A percentile compares a stretch with the other conserved stretches of the same genome.
Conservation (phyloP, 2,113 vertebrate genomes). For the Carassius carassius region DNA sequence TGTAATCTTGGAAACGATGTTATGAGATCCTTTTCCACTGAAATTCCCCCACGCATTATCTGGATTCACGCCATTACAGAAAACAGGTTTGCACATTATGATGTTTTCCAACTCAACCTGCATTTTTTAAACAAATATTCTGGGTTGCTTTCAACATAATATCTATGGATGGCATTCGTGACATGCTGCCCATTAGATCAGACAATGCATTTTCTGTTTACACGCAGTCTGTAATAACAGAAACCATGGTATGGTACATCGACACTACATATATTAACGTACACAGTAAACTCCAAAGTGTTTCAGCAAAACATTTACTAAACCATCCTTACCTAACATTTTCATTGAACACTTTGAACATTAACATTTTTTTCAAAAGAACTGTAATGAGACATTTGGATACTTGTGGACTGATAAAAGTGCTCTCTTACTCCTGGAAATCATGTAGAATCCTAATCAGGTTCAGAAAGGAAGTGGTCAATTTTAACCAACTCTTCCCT, state of each 20-base stretch:
- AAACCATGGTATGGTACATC: neutral
- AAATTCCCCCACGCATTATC: neutral
- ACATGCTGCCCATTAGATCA: neutral
- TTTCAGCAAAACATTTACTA: neutral
- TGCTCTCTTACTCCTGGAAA: neutral
- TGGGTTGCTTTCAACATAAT: neutral
- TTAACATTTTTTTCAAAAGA: neutral
- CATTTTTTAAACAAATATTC: neutral
- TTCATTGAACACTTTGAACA: neutral
- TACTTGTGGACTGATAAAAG: neutral
- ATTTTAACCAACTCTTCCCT: neutral
- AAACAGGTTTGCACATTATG: neutral
- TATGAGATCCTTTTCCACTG: neutral
- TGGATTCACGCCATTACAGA: neutral
- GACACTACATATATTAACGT: neutral
- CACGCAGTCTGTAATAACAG: neutral
- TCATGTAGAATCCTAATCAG: neutral
- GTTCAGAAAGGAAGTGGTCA: neutral
- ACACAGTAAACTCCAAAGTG: neutral
- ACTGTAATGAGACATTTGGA: neutral
- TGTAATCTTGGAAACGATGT: neutral
- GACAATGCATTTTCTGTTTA: neutral
- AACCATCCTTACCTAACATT: neutral
- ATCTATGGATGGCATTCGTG: neutral
- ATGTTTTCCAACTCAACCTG: neutral